phyloP scores from a whole-genome alignment of 2,797 vertebrate genomes.

The Lepus oiostolus region DNA sequence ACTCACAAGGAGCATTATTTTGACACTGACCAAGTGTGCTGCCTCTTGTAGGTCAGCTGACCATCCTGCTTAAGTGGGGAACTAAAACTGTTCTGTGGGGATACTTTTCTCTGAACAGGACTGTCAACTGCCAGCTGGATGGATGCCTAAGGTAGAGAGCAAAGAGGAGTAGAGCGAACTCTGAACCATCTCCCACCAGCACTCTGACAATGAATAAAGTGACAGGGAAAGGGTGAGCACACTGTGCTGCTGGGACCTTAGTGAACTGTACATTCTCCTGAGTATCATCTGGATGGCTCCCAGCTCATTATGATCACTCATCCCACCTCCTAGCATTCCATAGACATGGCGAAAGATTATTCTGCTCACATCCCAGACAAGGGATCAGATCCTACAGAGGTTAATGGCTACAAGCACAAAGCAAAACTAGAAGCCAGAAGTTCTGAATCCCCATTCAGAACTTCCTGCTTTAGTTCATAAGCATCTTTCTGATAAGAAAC shows the following conservation, averaged over 20 bases:
- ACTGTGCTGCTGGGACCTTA: background rate
- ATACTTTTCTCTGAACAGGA: background rate
- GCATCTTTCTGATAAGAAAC: constrained; percentile 4
- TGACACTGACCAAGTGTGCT: background rate
- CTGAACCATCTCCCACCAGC: background rate
- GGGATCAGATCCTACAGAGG: background rate
- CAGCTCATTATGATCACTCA: background rate
- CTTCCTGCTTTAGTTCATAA: constrained; percentile 45
- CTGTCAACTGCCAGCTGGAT: background rate
- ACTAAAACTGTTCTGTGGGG: background rate
- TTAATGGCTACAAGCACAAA: background rate
- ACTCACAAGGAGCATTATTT: background rate
- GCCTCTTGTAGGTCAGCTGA: background rate
- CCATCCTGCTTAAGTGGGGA: background rate
- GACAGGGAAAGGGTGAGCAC: background rate
- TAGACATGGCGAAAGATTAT: background rate
- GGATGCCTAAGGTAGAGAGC: background rate
- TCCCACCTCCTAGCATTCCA: background rate
- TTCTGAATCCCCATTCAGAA: background rate
- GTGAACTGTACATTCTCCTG: background rate
- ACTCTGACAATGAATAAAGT: background rate
- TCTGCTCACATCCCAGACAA: constrained; percentile 1
- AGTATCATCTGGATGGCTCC: background rate
- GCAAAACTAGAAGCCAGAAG: constrained; percentile 10
- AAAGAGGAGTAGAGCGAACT: background rate